These are phyloP conservation scores for Aquatica leii DNA, from an alignment of 2,888 invertebrate species.

Conservation along the genomic window DNA sequence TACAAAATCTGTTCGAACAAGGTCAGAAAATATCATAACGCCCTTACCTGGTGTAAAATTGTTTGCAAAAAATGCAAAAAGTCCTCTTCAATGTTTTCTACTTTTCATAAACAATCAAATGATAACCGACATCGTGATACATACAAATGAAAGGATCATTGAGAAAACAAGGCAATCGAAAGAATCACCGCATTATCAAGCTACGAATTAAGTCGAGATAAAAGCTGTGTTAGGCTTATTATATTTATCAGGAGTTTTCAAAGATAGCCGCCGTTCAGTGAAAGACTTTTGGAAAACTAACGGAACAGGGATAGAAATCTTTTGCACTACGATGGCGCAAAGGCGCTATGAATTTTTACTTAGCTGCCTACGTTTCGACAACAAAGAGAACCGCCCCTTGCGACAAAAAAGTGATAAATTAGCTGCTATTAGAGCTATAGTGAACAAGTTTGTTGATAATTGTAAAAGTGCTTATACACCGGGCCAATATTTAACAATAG, in stretches of 20 bases:
- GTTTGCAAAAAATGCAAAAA: constrained; percentile 36
- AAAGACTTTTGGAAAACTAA: constrained; percentile 42
- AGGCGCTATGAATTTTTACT: constrained; percentile 31
- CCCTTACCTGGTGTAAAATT: constrained; percentile 40
- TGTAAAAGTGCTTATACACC: constrained; percentile 41
- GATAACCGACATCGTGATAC: constrained; percentile 40
- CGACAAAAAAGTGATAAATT: constrained; percentile 34
- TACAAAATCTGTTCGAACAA: constrained; percentile 17
- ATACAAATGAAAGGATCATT: constrained; percentile 42
- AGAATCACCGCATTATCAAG: constrained; percentile 15
- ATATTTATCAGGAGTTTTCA: constrained; percentile 43
- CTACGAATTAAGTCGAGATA: constrained; percentile 41
- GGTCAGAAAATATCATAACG: constrained; percentile 38
- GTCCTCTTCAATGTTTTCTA: constrained; percentile 39
- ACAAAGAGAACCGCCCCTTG: constrained; percentile 20
- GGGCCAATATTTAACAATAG: constrained; percentile 44
- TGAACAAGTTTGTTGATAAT: constrained; percentile 45
- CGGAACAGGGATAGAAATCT: constrained; percentile 40
- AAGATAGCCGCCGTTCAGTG: constrained; percentile 33
- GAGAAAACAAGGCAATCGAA: constrained; percentile 33
- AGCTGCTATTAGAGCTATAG: constrained; percentile 41
- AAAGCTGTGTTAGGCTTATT: constrained; percentile 45
- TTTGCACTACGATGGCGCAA: constrained; percentile 37
- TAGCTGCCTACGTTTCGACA: constrained; percentile 36
- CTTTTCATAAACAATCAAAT: constrained; percentile 40